Evolutionary conservation across 2,888 invertebrate species (phyloP).

Genomic region (Lasiommata megera): DNA sequence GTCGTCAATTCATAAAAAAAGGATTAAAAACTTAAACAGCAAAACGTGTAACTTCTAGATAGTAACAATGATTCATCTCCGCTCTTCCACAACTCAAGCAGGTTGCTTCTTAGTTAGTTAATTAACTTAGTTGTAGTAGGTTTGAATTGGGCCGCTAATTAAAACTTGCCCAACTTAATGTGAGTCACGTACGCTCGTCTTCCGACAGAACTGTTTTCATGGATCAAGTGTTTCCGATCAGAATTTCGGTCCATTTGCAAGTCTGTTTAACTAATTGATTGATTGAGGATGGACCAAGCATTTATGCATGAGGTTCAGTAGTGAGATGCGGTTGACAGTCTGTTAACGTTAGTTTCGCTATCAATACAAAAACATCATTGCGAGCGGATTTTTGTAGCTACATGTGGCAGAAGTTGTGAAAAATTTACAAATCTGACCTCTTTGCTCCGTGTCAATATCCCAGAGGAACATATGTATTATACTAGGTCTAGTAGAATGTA

Average conservation of each 20-base stretch:
- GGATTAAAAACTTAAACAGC: neutral
- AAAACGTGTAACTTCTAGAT: neutral
- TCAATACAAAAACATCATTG: no score
- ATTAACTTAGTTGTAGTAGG: slow-evolving; percentile 58
- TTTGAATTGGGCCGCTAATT: slow-evolving; percentile 52
- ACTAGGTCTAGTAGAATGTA: no score
- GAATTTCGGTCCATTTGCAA: slow-evolving; percentile 1
- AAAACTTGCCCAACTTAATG: slow-evolving; percentile 46
- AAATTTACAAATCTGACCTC: no score
- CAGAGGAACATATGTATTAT: no score
- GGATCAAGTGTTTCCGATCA: slow-evolving; percentile 13
- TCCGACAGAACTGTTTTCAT: slow-evolving; percentile 24
- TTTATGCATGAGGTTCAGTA: no score
- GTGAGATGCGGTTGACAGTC: no score
- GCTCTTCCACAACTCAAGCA: slow-evolving; percentile 17
- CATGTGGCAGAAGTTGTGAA: no score
- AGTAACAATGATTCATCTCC: neutral
- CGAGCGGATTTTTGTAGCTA: no score
- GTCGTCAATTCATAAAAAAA: no score
- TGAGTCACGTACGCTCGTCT: slow-evolving; percentile 47
- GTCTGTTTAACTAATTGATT: neutral
- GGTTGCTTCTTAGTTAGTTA: slow-evolving; percentile 41
- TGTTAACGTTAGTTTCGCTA: no score
- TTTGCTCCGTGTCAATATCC: no score
- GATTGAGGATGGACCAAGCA: no score